phyloP scores from a whole-genome alignment of 2,113 vertebrate genomes.

The Lycaon pictus region DNA sequence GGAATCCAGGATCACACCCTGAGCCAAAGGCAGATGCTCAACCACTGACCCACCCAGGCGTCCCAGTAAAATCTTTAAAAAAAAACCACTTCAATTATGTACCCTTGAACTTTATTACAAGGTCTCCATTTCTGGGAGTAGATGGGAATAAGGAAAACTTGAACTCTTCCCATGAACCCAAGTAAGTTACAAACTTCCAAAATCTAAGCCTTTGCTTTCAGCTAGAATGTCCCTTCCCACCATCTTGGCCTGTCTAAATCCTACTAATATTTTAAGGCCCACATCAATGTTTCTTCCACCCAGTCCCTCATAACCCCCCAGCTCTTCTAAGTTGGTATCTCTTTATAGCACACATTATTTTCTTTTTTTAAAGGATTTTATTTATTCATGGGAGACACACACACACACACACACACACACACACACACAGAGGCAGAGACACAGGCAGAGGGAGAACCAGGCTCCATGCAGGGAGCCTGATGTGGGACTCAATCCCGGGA shows the following conservation, averaged over 20 bases:
- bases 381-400: no score
- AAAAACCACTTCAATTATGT: not conserved
- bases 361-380: not conserved
- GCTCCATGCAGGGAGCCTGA: no score
- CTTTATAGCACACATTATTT: constrained; percentile 1
- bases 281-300: not conserved
- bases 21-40: no score
- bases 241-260: constrained; percentile 15
- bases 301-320: not conserved
- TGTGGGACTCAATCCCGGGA: no score
- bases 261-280: not conserved
- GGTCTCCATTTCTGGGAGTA: constrained; percentile 1
- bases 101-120: not conserved
- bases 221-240: constrained; percentile 40
- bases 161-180: not conserved
- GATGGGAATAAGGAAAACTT: not conserved
- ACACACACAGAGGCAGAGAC: no score
- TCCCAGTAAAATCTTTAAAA: no score
- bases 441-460: no score
- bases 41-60: no score
- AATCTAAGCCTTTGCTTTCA: not conserved
- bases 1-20: no score
- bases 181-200: constrained; percentile 3
- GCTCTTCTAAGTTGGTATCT: not conserved
- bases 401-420: no score